Evolutionary conservation across 2,888 invertebrate genomes (phyloP).

Genomic region (Serrognathus titanus): DNA sequence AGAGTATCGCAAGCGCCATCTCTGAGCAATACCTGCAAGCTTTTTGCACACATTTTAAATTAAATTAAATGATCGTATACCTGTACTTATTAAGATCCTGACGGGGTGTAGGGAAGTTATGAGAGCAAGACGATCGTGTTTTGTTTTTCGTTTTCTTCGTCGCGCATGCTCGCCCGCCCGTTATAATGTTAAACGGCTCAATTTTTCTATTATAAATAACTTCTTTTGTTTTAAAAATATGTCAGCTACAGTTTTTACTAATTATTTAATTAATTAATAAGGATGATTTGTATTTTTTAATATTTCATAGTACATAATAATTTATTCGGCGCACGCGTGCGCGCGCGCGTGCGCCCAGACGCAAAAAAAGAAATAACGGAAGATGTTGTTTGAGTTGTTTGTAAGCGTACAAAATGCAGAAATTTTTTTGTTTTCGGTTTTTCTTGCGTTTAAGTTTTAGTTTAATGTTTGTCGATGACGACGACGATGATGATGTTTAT

Average conservation of each 20-base stretch:
- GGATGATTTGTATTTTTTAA: no score
- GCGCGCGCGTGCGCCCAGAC: no score
- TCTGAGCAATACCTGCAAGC: no score
- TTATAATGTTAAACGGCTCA: constrained; percentile 1
- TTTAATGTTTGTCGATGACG: background rate
- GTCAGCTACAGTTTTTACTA: constrained; percentile 1
- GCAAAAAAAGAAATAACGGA: background rate
- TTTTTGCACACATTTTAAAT: no score
- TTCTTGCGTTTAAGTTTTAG: background rate
- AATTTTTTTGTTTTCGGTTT: background rate
- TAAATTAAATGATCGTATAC: no score
- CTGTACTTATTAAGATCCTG: no score
- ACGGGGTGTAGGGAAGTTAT: no score
- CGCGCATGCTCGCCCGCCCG: background rate
- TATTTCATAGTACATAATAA: background rate
- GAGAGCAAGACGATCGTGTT: no score
- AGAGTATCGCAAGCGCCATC: no score
- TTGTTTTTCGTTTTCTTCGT: no score
- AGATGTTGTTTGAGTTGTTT: background rate
- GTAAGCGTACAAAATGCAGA: constrained; percentile 1
- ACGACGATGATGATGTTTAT: no score
- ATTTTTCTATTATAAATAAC: background rate
- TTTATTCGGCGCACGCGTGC: background rate
- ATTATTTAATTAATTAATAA: no score
- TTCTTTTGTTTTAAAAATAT: background rate